Evolutionary conservation across 2,113 vertebrate genomes (phyloP).

Genomic region (Osmerus mordax): DNA sequence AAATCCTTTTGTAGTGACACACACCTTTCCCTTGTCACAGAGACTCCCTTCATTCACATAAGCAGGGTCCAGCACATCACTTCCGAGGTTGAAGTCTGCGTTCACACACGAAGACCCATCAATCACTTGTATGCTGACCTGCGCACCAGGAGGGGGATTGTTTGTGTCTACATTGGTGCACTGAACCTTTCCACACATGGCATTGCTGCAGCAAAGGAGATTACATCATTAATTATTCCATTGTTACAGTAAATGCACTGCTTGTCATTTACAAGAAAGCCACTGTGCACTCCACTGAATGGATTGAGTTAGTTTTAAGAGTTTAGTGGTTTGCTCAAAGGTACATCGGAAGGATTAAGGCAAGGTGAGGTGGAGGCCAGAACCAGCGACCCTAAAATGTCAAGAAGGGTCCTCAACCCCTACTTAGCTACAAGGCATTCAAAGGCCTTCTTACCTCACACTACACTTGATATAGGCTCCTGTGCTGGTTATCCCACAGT

Average conservation of each 20-base stretch:
- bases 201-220: slow-evolving; percentile 61
- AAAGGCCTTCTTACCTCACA: slow-evolving; percentile 70
- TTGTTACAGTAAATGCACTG: no score
- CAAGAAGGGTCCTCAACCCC: no score
- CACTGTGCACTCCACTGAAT: no score
- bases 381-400: no score
- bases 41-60: slow-evolving; percentile 79
- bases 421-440: background rate
- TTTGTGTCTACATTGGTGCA: slow-evolving; percentile 70
- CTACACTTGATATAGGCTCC: slow-evolving; percentile 51
- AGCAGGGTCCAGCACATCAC: slow-evolving; percentile 81
- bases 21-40: slow-evolving; percentile 78
- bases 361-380: no score
- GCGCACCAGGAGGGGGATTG: slow-evolving; percentile 45
- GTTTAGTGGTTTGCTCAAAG: no score
- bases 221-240: no score
- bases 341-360: no score
- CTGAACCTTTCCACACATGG: slow-evolving; percentile 84
- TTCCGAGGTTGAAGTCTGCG: slow-evolving; percentile 78
- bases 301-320: no score
- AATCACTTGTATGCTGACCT: slow-evolving; percentile 35
- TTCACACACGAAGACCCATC: slow-evolving; percentile 65
- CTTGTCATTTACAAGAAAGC: no score
- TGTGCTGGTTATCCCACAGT: slow-evolving; percentile 70
- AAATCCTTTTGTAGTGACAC: background rate